Base-by-base conservation (phyloP, 1,140 invertebrate species). In the Metaphire vulgaris region DNA sequence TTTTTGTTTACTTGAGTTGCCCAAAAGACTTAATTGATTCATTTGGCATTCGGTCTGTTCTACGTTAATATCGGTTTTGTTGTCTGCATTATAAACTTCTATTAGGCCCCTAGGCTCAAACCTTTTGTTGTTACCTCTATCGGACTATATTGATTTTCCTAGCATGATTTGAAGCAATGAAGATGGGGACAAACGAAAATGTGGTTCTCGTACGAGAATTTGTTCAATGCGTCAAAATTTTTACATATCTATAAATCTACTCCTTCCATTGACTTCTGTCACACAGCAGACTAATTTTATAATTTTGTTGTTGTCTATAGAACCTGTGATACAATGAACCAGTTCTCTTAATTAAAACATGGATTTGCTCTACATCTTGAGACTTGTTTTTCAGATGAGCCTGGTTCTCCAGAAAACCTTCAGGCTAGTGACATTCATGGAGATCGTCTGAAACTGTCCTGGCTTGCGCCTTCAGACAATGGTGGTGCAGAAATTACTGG, bases 401-500 rank as follows among this genome's bases (percentile, higher is more conserved):
- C 96, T 79, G 92, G 91, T 80, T 89, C 91, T 78, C 95, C 95
- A 33, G 91, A 90, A 82, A 96, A 96, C 70, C 87, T 99, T 0
- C 89, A 90, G 33, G 95, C 95, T 83, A 91, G 90, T 2, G 91
- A 91, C 73, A 90, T 99, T 0, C 93, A 96, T 83, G 91, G 92
- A 1, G 93, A 97, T 76, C 90, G 91, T 21, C 90, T 96, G 33
- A 94, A 93, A 1, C 85, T 99, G n/a, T 89, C 91, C 26, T 99
- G 97, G 97, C 92, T 92, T 81, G 91, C 92, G 83, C 96, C 97
- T 21, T 87, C 88, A 77, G 97, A 99, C 85, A 91, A 98, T 87
- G 97, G 97, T 81, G 97, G 97, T 78, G 92, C 93, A 79, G 95
- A 97, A 79, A 92, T 99, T 73, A 95, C 92, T 78, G 96, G 94